phyloP scores from a whole-genome alignment of 2,797 vertebrate genomes.

The Lophius americanus region DNA sequence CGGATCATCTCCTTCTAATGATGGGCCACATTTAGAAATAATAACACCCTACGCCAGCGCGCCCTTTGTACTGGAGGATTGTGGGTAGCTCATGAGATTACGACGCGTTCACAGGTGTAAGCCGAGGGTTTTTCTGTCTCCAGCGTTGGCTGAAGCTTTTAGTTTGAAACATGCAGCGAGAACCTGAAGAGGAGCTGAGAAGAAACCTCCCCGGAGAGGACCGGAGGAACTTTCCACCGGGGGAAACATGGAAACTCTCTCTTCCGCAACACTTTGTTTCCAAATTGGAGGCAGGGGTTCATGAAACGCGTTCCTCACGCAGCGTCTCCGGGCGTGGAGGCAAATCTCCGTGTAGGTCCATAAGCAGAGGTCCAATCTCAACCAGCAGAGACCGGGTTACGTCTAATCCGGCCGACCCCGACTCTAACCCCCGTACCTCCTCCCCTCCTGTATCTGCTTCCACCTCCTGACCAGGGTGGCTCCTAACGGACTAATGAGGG shows the following conservation, averaged over 20 bases:
- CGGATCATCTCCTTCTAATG: slow-evolving; percentile 63
- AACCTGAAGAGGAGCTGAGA: slow-evolving; percentile 38
- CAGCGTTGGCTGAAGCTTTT: too few relatives aligned
- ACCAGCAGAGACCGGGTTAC: slow-evolving; percentile 60
- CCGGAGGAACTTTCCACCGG: slow-evolving; percentile 22
- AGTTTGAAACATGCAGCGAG: slow-evolving; percentile 29
- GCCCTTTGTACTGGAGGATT: slow-evolving; percentile 65
- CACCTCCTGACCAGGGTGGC: slow-evolving; percentile 48
- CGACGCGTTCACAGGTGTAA: slow-evolving; percentile 62
- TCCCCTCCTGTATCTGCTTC: slow-evolving; percentile 42
- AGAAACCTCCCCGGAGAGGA: slow-evolving; percentile 49
- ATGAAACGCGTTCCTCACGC: slow-evolving; percentile 38
- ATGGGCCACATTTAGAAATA: slow-evolving; percentile 69
- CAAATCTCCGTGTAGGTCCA: slow-evolving; percentile 46
- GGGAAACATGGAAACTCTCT: slow-evolving; percentile 35
- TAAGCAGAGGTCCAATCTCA: slow-evolving; percentile 57
- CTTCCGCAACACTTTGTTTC: slow-evolving; percentile 30
- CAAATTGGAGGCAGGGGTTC: slow-evolving; percentile 57
- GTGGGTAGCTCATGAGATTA: slow-evolving; percentile 67
- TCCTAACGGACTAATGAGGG: slow-evolving; percentile 73
- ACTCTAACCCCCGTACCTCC: slow-evolving; percentile 46
- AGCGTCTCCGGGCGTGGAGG: slow-evolving; percentile 25
- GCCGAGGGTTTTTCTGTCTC: slow-evolving; percentile 31
- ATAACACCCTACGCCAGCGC: slow-evolving; percentile 69
- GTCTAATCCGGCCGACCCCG: slow-evolving; percentile 67